phyloP scores from a whole-genome alignment of 1,140 invertebrate genomes.

The Macrocentrus cingulum region DNA sequence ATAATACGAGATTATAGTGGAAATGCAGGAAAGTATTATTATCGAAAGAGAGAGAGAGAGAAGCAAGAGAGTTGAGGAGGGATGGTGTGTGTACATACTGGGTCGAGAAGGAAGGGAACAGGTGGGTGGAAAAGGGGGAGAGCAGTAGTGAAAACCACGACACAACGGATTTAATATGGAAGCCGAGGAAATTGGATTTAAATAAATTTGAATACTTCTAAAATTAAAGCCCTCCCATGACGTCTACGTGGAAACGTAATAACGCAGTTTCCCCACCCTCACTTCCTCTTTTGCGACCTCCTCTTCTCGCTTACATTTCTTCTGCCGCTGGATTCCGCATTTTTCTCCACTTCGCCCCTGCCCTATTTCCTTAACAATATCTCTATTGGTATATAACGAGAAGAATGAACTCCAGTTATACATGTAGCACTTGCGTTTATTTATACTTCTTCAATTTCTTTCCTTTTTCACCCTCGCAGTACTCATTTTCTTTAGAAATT shows the following conservation, averaged over 20 bases:
- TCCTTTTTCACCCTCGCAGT: too few species aligned
- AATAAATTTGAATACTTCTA: conserved; percentile 57
- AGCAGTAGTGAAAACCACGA: conserved; percentile 30
- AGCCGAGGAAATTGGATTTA: conserved; percentile 54
- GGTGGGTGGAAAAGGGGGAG: background rate
- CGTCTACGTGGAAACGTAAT: conserved; percentile 54
- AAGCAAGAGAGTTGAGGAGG: conserved; percentile 33
- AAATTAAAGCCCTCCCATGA: conserved; percentile 56
- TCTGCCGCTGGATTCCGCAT: conserved; percentile 31
- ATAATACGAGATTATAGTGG: conserved; percentile 10
- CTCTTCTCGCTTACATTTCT: conserved; percentile 25
- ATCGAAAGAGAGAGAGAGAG: conserved; percentile 18
- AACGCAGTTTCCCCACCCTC: conserved; percentile 37
- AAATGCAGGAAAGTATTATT: conserved; percentile 20
- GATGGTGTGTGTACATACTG: conserved; percentile 17
- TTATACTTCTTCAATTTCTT: too few species aligned
- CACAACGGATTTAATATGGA: conserved; percentile 46
- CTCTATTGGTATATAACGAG: conserved; percentile 21
- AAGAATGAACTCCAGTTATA: conserved; percentile 13
- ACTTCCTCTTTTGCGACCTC: conserved; percentile 26
- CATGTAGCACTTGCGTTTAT: conserved; percentile 9
- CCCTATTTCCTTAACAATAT: conserved; percentile 28
- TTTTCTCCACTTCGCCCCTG: conserved; percentile 28
- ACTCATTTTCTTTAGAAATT: too few species aligned
- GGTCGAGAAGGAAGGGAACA: conserved; percentile 5